Evolutionary conservation across 2,797 vertebrate genomes (phyloP).

Genomic region (Scarus forsteni): DNA sequence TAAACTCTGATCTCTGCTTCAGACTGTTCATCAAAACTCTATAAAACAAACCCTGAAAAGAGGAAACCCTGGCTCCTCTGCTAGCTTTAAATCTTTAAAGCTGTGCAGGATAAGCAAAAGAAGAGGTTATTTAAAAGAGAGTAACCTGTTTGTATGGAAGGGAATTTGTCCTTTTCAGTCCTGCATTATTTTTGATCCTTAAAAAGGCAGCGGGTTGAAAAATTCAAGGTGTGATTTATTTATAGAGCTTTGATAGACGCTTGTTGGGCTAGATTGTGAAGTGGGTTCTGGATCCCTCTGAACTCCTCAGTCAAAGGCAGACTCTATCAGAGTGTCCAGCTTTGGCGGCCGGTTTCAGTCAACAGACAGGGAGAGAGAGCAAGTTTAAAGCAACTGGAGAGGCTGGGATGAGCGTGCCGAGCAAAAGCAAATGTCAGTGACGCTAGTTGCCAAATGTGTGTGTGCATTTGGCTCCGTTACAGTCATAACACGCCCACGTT

Average conservation of each 20-base stretch:
- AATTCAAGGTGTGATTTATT: constrained; percentile 51
- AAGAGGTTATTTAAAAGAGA: background rate
- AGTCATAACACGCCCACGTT: constrained; percentile 42
- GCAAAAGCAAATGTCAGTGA: constrained; percentile 74
- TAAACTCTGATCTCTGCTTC: constrained; percentile 20
- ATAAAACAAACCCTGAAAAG: constrained; percentile 9
- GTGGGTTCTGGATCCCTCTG: constrained; percentile 50
- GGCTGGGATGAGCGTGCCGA: constrained; percentile 63
- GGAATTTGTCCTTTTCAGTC: background rate
- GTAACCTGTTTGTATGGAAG: background rate
- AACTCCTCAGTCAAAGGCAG: constrained; percentile 47
- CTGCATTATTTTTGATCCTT: constrained; percentile 6
- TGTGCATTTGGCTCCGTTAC: constrained; percentile 35
- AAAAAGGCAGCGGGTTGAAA: background rate
- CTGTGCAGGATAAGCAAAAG: background rate
- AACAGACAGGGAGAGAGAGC: constrained; percentile 63
- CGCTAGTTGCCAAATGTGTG: constrained; percentile 55
- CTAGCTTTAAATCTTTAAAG: background rate
- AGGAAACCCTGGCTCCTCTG: background rate
- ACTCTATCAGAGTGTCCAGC: constrained; percentile 50
- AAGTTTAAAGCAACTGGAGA: constrained; percentile 61
- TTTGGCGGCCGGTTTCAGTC: constrained; percentile 63
- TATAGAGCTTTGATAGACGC: constrained; percentile 26
- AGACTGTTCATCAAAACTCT: constrained; percentile 9
- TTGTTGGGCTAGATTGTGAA: constrained; percentile 22